Conservation (phyloP, 2,797 vertebrate genomes). For the Sylvia borin region DNA sequence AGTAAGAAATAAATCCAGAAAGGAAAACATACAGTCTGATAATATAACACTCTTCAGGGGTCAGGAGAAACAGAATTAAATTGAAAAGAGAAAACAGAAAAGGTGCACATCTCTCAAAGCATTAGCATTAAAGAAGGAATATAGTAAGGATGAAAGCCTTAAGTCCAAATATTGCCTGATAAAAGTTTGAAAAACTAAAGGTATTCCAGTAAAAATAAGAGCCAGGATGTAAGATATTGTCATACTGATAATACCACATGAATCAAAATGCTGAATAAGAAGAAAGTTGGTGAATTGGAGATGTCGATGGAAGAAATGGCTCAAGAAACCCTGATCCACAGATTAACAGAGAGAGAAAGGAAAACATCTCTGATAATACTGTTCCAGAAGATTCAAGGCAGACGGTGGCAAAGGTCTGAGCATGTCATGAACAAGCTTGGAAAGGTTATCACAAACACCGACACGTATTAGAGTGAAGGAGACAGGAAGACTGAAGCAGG, state of each 20-base stretch:
- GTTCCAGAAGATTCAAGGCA: background rate
- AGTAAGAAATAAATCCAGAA: background rate
- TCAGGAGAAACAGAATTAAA: background rate
- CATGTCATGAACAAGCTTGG: background rate
- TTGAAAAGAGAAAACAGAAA: background rate
- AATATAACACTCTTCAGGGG: background rate
- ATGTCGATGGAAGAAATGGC: background rate
- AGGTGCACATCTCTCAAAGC: background rate
- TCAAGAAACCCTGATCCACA: background rate
- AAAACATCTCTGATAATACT: background rate
- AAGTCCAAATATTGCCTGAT: background rate
- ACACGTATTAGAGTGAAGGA: background rate
- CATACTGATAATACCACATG: background rate
- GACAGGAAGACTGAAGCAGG: background rate
- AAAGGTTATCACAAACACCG: conserved; percentile 17
- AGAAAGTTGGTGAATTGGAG: background rate
- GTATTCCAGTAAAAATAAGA: background rate
- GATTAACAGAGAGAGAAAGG: background rate
- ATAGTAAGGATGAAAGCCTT: background rate
- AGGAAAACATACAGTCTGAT: background rate
- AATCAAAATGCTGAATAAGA: background rate
- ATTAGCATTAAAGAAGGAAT: background rate
- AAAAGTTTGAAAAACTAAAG: background rate
- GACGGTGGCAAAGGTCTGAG: background rate
- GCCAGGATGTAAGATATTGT: background rate